These are phyloP conservation scores for Sparidentex hasta DNA, from an alignment of 2,797 vertebrate species.

Conservation along the genomic window DNA sequence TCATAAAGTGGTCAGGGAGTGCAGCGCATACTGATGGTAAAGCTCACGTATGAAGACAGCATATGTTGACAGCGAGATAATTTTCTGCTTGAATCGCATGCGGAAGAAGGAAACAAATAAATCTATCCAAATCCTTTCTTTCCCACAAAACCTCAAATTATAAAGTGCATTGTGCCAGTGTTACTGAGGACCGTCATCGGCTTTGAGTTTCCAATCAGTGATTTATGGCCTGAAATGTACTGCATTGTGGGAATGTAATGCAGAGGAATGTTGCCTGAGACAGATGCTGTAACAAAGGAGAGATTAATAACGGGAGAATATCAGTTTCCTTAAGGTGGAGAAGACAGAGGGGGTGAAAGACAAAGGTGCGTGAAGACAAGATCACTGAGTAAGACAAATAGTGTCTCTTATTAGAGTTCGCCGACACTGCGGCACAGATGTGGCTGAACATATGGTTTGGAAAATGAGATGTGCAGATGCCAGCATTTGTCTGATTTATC, in stretches of 20 bases:
- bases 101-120: conserved; percentile 60
- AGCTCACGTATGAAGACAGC: conserved; percentile 35
- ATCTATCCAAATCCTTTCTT: conserved; percentile 39
- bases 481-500: conserved; percentile 44
- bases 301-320: conserved; percentile 59
- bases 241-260: conserved; percentile 59
- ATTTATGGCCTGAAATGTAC: conserved; percentile 68
- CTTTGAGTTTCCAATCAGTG: conserved; percentile 74
- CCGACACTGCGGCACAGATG: conserved; percentile 33
- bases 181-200: conserved; percentile 51
- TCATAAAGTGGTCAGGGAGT: conserved; percentile 41
- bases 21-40: conserved; percentile 10
- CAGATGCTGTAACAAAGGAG: conserved; percentile 28
- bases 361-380: conserved; percentile 45
- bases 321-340: conserved; percentile 43
- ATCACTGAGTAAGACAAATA: conserved; percentile 36
- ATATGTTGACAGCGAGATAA: conserved; percentile 45
- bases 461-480: conserved; percentile 40
- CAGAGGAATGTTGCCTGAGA: conserved; percentile 65
- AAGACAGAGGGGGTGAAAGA: conserved; percentile 34
- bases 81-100: conserved; percentile 44
- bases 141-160: conserved; percentile 65
- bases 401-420: conserved; percentile 38
- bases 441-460: conserved; percentile 38
- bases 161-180: conserved; percentile 58